phyloP scores from a whole-genome alignment of 2,888 invertebrate species.

The Pandemis heparana region DNA sequence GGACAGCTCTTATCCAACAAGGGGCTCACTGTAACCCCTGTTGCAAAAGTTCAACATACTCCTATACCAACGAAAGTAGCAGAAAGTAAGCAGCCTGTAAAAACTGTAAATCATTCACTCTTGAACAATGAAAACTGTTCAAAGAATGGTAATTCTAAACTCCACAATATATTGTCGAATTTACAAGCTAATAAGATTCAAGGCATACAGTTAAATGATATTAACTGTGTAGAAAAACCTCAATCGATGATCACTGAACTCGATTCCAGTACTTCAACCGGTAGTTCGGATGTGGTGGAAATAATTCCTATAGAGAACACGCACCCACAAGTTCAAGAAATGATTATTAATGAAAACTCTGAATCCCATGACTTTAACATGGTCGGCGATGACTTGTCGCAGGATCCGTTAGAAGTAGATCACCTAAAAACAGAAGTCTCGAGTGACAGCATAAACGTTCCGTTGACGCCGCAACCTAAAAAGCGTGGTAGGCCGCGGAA shows the following conservation, averaged over 20 bases:
- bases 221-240: conserved; percentile 65
- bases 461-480: conserved; percentile 76
- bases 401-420: conserved; percentile 78
- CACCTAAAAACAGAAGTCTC: conserved; percentile 56
- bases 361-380: conserved; percentile 73
- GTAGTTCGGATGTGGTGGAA: conserved; percentile 69
- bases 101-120: conserved; percentile 67
- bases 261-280: conserved; percentile 73
- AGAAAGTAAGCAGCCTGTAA: conserved; percentile 64
- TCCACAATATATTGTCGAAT: conserved; percentile 79
- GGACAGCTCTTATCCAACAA: conserved; percentile 77
- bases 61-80: conserved; percentile 62
- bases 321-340: conserved; percentile 69
- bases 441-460: conserved; percentile 55
- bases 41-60: conserved; percentile 60
- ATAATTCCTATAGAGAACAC: conserved; percentile 64
- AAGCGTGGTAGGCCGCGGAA: conserved; percentile 82
- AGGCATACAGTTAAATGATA: conserved; percentile 65
- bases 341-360: conserved; percentile 79
- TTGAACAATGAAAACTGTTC: conserved; percentile 79
- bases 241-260: conserved; percentile 61
- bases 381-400: conserved; percentile 70
- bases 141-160: conserved; percentile 83
- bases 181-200: conserved; percentile 78
- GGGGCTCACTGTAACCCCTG: conserved; percentile 71